Evolutionary conservation across 1,140 invertebrate genomes (phyloP), one percentile per base, ranked within the genome.

Genomic region (Bradynema listronoti): DNA sequence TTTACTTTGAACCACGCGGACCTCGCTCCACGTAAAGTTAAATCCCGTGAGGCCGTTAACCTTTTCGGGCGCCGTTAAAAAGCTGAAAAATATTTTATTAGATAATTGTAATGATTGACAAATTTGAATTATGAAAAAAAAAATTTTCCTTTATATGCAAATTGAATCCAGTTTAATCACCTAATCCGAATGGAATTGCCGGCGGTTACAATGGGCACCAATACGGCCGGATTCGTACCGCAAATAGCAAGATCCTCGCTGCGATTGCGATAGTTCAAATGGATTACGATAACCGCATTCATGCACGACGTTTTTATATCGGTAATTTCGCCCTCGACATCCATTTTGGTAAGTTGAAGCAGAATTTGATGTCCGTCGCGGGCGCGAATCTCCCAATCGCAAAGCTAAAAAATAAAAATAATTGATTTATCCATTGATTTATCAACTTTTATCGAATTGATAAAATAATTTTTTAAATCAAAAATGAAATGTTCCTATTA

Each of bases 21-120:
- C 71, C 61, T 77, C 74, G 6, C 76, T 77, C 74, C 74, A 77
- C n/a, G 76, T 65, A 41, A 78, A 68, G 50, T 77, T 78, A 63
- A 77, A 78, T 3, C 74, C 74, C 30, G 69, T 66, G 9, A 77
- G 57, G 2, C 74, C 74, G 58, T 78, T 77, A 5, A 65, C 63
- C 24, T 63, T 63, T n/a, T 61, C 59, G 6, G 59, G 59, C 22
- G 59, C 45, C 25, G 59, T 61, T 1, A 61, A 34, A 47, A 72
- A 72, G 36, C 71, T 71, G 54, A 30, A 71, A 52, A 39, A 11
- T 19, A 50, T n/a, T n/a, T n/a, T n/a, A n/a, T n/a, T n/a, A n/a
- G n/a, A 39, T 11, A 39, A 11, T 39, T 39, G 36, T 39, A 39
- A 39, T 19, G 36, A 11, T 39, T 39, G 19, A 11, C 19, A 39